Conservation (phyloP, 2,888 invertebrate species). For the Apantesis nais region DNA sequence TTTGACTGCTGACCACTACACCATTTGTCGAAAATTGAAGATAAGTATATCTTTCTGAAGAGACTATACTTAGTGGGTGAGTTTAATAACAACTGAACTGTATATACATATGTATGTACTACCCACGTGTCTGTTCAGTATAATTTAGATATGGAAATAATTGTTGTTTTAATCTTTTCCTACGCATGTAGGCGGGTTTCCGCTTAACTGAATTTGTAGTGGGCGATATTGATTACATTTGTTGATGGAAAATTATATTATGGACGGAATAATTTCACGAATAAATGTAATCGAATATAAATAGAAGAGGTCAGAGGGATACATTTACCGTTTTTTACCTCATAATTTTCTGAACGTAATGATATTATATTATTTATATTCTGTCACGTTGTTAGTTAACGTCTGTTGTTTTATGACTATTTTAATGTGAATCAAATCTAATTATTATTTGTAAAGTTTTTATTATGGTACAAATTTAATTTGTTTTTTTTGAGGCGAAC, state of each 20-base stretch:
- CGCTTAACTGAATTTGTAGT: neutral
- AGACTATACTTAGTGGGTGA: neutral
- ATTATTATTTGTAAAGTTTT: no score
- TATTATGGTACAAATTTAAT: no score
- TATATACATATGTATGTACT: neutral
- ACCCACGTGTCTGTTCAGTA: neutral
- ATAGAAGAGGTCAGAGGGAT: neutral
- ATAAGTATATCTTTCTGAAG: neutral
- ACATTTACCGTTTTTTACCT: neutral
- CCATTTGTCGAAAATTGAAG: no score
- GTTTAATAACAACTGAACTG: neutral
- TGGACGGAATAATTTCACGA: neutral
- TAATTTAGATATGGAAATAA: conserved; percentile 8
- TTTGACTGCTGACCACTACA: no score
- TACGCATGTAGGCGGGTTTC: conserved; percentile 1
- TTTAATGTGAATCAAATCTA: no score
- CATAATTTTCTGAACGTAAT: neutral
- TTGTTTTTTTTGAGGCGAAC: no score
- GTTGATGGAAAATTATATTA: neutral
- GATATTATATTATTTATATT: neutral
- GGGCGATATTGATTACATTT: neutral
- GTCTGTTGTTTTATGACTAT: neutral
- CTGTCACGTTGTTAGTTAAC: neutral
- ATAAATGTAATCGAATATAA: conserved; percentile 1
- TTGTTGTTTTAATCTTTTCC: conserved; percentile 3